phyloP scores from a whole-genome alignment of 1,140 invertebrate genomes.

The Calosoma granatense region DNA sequence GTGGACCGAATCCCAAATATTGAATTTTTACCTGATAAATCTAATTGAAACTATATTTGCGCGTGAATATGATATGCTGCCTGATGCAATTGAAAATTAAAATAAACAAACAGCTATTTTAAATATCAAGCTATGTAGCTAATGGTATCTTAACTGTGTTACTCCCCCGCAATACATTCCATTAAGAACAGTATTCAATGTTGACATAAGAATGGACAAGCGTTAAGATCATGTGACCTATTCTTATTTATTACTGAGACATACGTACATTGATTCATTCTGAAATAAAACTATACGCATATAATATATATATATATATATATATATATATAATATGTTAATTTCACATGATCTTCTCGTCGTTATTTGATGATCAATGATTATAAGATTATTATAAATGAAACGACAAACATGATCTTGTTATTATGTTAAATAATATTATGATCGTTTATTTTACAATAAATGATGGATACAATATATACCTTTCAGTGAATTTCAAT shows the following conservation, averaged over 20 bases:
- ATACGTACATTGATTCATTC: no score
- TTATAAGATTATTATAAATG: neutral
- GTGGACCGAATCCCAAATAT: neutral
- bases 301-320: no score
- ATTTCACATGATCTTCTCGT: neutral
- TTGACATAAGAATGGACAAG: neutral
- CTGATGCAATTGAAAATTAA: constrained; percentile 2
- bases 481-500: no score
- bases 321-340: no score
- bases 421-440: constrained; percentile 9
- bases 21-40: constrained; percentile 5
- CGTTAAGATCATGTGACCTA: constrained; percentile 2
- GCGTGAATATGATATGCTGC: neutral
- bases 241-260: neutral
- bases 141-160: neutral
- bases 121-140: neutral
- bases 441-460: constrained; percentile 8
- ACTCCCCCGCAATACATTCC: neutral
- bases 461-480: constrained; percentile 2
- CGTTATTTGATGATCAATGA: neutral
- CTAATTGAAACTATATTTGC: neutral
- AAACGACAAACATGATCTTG: constrained; percentile 1
- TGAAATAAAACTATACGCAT: no score
- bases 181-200: constrained; percentile 4
- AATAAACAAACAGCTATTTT: neutral